These are phyloP conservation scores for Microtus richardsoni DNA, from an alignment of 2,113 vertebrate species.

Conservation along the genomic window DNA sequence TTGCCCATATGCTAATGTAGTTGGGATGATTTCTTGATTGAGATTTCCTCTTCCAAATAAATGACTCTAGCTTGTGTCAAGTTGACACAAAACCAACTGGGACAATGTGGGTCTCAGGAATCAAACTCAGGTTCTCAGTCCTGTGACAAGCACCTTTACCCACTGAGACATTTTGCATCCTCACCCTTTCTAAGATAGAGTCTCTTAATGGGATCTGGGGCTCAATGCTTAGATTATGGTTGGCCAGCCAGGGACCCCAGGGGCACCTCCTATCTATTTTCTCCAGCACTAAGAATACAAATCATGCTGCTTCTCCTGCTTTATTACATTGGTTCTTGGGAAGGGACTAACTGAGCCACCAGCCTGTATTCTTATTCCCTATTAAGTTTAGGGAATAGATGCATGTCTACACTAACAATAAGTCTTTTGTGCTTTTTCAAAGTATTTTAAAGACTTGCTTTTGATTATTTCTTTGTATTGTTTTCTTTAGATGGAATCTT, in stretches of 20 bases:
- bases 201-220: background rate
- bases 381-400: conserved; percentile 24
- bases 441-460: conserved; percentile 42
- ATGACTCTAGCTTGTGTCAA: background rate
- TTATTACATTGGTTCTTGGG: background rate
- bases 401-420: background rate
- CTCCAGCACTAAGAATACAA: background rate
- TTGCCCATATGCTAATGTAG: background rate
- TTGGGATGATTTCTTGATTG: background rate
- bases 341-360: background rate
- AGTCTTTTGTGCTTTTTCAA: background rate
- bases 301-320: background rate
- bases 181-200: background rate
- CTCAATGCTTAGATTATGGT: background rate
- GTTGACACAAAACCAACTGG: background rate
- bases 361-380: background rate
- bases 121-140: background rate
- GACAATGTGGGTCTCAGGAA: background rate
- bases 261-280: background rate
- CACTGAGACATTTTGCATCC: background rate
- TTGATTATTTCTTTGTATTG: conserved; percentile 9
- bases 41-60: background rate
- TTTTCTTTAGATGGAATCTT: background rate
- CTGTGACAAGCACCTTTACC: background rate
- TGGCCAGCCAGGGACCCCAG: background rate